Conservation (phyloP, 35 echinoderm and acorn worm species). For the Diadema setosum region DNA sequence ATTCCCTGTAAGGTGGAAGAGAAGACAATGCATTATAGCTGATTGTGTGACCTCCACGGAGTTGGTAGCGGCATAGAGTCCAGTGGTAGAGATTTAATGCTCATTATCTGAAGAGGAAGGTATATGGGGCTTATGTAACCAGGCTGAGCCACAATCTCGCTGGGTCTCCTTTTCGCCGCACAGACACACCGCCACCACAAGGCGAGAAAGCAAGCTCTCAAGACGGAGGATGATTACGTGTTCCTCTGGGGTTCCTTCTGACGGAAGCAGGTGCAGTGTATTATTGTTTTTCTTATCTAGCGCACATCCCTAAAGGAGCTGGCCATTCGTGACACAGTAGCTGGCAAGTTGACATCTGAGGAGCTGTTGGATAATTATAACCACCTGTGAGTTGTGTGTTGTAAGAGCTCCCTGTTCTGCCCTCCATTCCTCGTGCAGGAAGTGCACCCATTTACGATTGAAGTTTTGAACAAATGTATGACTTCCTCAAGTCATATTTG, state of each 20-base stretch:
- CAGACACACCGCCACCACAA: too few relatives aligned
- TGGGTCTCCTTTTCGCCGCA: too few relatives aligned
- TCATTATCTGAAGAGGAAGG: not conserved
- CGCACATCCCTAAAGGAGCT: too few relatives aligned
- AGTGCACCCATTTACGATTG: slow-evolving; percentile 5
- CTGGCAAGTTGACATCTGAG: too few relatives aligned
- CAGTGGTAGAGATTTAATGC: not conserved
- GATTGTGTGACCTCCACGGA: not conserved
- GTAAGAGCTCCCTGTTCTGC: not conserved
- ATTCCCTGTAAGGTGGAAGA: not conserved
- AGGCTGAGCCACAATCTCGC: not conserved
- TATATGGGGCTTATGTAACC: not conserved
- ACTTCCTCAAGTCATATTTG: not conserved
- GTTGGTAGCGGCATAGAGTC: not conserved
- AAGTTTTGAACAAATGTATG: not conserved
- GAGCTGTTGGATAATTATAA: not conserved
- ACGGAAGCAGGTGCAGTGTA: too few relatives aligned
- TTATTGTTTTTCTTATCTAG: too few relatives aligned
- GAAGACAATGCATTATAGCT: not conserved
- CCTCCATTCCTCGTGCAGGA: not conserved
- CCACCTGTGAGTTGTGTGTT: not conserved
- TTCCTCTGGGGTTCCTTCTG: too few relatives aligned
- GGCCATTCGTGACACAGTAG: too few relatives aligned
- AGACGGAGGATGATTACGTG: too few relatives aligned
- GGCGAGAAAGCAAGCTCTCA: too few relatives aligned